Conservation (phyloP, 2,888 invertebrate species). For the Encarsia formosa region DNA sequence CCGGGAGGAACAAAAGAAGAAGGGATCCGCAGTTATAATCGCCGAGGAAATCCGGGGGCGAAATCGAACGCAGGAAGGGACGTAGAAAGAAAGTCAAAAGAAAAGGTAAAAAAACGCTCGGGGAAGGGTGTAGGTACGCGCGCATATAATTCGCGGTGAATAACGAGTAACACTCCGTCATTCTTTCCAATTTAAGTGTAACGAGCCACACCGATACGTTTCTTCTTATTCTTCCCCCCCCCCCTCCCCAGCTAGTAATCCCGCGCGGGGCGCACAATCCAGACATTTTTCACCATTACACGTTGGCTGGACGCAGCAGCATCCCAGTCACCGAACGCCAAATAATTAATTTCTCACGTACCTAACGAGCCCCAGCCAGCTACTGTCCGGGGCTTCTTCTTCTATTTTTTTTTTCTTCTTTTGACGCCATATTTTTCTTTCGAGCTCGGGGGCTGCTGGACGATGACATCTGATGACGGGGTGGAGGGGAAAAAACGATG, state of each 20-base stretch:
- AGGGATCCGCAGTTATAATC: constrained; percentile 30
- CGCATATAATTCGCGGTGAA: constrained; percentile 49
- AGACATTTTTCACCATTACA: constrained; percentile 52
- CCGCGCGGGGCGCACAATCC: constrained; percentile 47
- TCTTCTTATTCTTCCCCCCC: constrained; percentile 48
- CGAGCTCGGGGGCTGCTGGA: no score
- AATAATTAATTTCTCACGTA: constrained; percentile 52
- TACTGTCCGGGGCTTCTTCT: not conserved
- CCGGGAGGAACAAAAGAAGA: constrained; percentile 30
- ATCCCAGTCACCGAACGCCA: constrained; percentile 27
- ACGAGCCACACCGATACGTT: constrained; percentile 52
- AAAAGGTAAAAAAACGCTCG: not conserved
- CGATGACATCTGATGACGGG: no score
- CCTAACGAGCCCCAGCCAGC: constrained; percentile 51
- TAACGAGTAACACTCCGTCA: constrained; percentile 51
- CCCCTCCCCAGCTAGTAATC: constrained; percentile 34
- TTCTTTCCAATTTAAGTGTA: constrained; percentile 52
- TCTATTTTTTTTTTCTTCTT: constrained; percentile 27
- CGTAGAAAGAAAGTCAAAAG: not conserved
- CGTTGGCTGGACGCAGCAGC: constrained; percentile 14
- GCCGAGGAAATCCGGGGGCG: constrained; percentile 17
- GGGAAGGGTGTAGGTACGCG: not conserved
- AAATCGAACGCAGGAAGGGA: constrained; percentile 30
- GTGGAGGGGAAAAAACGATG: no score
- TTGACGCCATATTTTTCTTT: constrained; percentile 10